These are phyloP conservation scores for Ophthalmolycus amberensis DNA, from an alignment of 2,113 vertebrate species.

Conservation along the genomic window DNA sequence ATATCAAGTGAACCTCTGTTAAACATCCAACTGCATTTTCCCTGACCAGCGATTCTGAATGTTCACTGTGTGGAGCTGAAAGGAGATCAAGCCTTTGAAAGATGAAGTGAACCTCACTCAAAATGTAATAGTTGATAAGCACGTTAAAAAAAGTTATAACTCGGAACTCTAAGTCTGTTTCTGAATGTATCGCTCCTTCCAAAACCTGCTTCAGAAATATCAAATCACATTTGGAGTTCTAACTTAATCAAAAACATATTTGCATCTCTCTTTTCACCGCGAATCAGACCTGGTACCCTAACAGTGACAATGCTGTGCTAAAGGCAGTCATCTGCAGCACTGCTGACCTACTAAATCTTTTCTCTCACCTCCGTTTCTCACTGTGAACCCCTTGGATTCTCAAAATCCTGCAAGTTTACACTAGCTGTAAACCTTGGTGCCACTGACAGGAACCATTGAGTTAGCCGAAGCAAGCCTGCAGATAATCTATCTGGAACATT, in stretches of 20 bases:
- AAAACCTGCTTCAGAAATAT: background rate
- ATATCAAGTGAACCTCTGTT: conserved; percentile 73
- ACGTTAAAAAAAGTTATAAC: background rate
- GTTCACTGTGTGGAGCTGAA: conserved; percentile 20
- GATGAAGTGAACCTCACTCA: background rate
- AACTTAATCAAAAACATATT: background rate
- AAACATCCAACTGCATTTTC: conserved; percentile 69
- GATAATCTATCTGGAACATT: conserved; percentile 69
- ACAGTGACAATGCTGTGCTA: conserved; percentile 2
- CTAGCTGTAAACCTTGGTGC: conserved; percentile 42
- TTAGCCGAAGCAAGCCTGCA: conserved; percentile 47
- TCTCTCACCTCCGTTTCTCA: conserved; percentile 18
- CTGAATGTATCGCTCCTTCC: background rate
- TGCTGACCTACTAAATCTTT: conserved; percentile 42
- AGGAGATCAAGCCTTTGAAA: conserved; percentile 31
- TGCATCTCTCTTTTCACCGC: background rate
- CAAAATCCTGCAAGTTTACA: conserved; percentile 40
- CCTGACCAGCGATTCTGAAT: conserved; percentile 48
- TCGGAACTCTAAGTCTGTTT: no score
- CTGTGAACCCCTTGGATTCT: conserved; percentile 29
- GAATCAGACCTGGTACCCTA: background rate
- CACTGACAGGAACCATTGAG: conserved; percentile 45
- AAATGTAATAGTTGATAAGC: background rate
- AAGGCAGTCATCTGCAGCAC: conserved; percentile 1
- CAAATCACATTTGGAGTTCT: background rate